These are phyloP conservation scores for Agelastica alni DNA, from an alignment of 2,888 invertebrate genomes.

Conservation along the genomic window DNA sequence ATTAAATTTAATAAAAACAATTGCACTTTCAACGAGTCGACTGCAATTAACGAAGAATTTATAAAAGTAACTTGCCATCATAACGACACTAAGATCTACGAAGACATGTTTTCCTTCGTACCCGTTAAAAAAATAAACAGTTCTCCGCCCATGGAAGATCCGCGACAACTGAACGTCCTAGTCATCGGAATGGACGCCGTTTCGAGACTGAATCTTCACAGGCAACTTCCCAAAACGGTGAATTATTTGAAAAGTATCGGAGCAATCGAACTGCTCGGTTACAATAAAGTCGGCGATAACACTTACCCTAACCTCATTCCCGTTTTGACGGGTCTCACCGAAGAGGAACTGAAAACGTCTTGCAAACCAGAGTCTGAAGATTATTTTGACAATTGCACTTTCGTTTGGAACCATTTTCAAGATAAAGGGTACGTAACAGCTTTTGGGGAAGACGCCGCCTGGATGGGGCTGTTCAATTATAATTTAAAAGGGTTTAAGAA, in stretches of 20 bases:
- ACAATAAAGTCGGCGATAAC: conserved; percentile 93
- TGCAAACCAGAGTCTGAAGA: conserved; percentile 63
- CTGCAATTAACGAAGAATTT: conserved; percentile 66
- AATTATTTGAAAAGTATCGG: conserved; percentile 63
- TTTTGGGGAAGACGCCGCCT: conserved; percentile 76
- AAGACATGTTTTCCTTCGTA: conserved; percentile 71
- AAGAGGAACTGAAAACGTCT: conserved; percentile 64
- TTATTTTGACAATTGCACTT: conserved; percentile 78
- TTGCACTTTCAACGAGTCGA: conserved; percentile 56
- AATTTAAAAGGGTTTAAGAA: conserved; percentile 71
- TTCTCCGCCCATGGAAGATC: conserved; percentile 22
- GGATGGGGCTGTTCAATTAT: conserved; percentile 75
- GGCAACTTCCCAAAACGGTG: conserved; percentile 79
- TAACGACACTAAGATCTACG: conserved; percentile 61
- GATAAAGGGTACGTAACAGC: conserved; percentile 73
- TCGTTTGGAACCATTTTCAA: conserved; percentile 83
- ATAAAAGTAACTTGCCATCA: conserved; percentile 68
- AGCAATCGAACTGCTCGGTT: conserved; percentile 81
- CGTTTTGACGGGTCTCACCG: conserved; percentile 72
- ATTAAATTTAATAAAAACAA: conserved; percentile 59
- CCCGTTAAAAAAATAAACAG: conserved; percentile 53
- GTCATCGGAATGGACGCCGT: conserved; percentile 84
- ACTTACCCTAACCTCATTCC: conserved; percentile 90
- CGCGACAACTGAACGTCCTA: conserved; percentile 66
- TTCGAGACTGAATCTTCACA: conserved; percentile 81